A percentile compares a stretch with the other conserved stretches of the same genome.
Evolutionary conservation across 2,797 vertebrate genomes (phyloP).

Genomic region (Chromobotia macracanthus): DNA sequence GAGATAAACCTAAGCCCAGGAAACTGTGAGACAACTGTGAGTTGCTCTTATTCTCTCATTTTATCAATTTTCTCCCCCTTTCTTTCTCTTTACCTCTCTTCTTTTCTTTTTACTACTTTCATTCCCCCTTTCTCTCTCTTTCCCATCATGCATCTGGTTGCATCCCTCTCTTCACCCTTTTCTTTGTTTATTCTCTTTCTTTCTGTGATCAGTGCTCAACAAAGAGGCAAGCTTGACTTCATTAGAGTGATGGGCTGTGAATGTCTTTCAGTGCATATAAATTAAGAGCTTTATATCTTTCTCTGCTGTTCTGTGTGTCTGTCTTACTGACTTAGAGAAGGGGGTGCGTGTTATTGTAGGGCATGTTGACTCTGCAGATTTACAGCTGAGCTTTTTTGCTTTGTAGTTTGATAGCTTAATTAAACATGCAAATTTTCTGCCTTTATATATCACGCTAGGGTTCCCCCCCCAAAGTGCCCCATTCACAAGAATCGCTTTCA

Average conservation of each 20-base stretch:
- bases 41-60: neutral
- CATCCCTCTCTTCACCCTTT: slow-evolving; percentile 16
- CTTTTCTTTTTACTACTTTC: slow-evolving; percentile 26
- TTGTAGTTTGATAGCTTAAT: slow-evolving; percentile 82
- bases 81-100: slow-evolving; percentile 50
- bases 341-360: slow-evolving; percentile 82
- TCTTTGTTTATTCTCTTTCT: slow-evolving; percentile 69
- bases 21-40: slow-evolving; percentile 27
- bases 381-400: slow-evolving; percentile 76
- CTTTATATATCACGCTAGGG: slow-evolving; percentile 70
- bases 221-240: slow-evolving; percentile 87
- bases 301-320: slow-evolving; percentile 51
- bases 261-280: slow-evolving; percentile 91
- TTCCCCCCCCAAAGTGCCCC: slow-evolving; percentile 29
- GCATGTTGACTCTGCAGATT: slow-evolving; percentile 89
- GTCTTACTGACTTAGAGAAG: slow-evolving; percentile 65
- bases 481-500: slow-evolving; percentile 53
- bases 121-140: slow-evolving; percentile 28
- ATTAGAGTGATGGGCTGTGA: slow-evolving; percentile 89
- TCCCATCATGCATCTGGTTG: slow-evolving; percentile 27
- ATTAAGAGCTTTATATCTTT: slow-evolving; percentile 89
- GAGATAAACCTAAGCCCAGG: slow-evolving; percentile 63
- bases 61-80: slow-evolving; percentile 35
- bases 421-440: slow-evolving; percentile 83
- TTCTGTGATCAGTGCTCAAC: slow-evolving; percentile 70